These are phyloP conservation scores for Cordilura impudica DNA, from an alignment of 2,888 invertebrate species.

Conservation along the genomic window DNA sequence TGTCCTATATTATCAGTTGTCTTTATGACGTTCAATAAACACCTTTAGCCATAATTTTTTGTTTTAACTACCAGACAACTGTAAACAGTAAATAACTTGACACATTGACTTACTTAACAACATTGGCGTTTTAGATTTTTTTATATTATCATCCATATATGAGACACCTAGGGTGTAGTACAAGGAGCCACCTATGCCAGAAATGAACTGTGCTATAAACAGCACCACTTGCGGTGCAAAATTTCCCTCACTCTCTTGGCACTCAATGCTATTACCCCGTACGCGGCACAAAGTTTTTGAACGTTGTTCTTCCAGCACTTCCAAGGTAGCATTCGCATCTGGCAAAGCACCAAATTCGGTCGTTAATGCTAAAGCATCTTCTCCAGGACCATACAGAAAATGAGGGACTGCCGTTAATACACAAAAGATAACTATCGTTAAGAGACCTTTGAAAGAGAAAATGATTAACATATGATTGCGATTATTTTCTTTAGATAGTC, in stretches of 20 bases:
- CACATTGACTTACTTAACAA: slow-evolving; percentile 81
- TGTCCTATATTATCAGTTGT: not conserved
- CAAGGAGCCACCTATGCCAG: slow-evolving; percentile 84
- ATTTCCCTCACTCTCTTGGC: slow-evolving; percentile 80
- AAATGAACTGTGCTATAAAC: slow-evolving; percentile 84
- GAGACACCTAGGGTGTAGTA: slow-evolving; percentile 85
- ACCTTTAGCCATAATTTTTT: not conserved
- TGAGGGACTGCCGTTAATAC: slow-evolving; percentile 84
- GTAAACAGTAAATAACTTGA: too few species aligned
- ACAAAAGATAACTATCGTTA: slow-evolving; percentile 83
- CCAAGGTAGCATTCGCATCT: slow-evolving; percentile 77
- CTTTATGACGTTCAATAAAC: slow-evolving; percentile 31
- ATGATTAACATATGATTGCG: too few species aligned
- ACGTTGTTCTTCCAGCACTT: slow-evolving; percentile 78
- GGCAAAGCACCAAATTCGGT: slow-evolving; percentile 80
- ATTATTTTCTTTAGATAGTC: not conserved
- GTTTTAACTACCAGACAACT: slow-evolving; percentile 4
- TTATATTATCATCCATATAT: slow-evolving; percentile 88
- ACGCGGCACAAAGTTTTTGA: slow-evolving; percentile 81
- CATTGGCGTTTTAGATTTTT: slow-evolving; percentile 85
- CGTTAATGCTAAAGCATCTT: slow-evolving; percentile 82
- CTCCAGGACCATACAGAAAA: slow-evolving; percentile 84
- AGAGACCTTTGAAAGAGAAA: slow-evolving; percentile 78
- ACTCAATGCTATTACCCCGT: slow-evolving; percentile 75
- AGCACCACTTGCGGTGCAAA: slow-evolving; percentile 82